phyloP scores from a whole-genome alignment of 1,140 invertebrate species.

The Aporrectodea caliginosa region DNA sequence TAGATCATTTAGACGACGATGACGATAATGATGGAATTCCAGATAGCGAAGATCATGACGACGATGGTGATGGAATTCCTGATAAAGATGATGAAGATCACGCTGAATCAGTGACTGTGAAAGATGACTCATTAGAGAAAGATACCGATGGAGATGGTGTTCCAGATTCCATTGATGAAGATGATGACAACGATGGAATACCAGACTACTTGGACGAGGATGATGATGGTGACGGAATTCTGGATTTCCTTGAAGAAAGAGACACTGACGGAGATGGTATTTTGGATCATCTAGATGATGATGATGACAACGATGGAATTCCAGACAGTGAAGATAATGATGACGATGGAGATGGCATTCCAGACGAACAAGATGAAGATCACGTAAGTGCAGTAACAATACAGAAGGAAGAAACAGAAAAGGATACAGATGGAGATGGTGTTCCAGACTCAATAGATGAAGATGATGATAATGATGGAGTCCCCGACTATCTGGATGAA shows the following conservation, averaged over 20 bases:
- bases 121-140: slow-evolving; percentile 3
- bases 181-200: slow-evolving; percentile 23
- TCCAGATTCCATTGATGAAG: slow-evolving; percentile 27
- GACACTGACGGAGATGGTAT: not conserved
- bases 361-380: slow-evolving; percentile 14
- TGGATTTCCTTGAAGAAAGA: not conserved
- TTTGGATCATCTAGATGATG: slow-evolving; percentile 30
- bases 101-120: not conserved
- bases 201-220: slow-evolving; percentile 9
- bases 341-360: slow-evolving; percentile 8
- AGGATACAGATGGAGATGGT: slow-evolving; percentile 16
- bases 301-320: not conserved
- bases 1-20: slow-evolving; percentile 32
- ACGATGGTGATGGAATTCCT: slow-evolving; percentile 35
- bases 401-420: not conserved
- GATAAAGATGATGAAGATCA: slow-evolving; percentile 1
- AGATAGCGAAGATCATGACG: slow-evolving; percentile 28
- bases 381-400: not conserved
- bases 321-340: not conserved
- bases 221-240: slow-evolving; percentile 11
- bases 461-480: slow-evolving; percentile 35
- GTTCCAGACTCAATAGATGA: slow-evolving; percentile 32
- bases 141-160: slow-evolving; percentile 17
- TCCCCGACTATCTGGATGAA: slow-evolving; percentile 30
- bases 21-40: slow-evolving; percentile 36